Base-by-base conservation (phyloP, 2,797 vertebrate species). In the Helicolenus hilgendorfi region DNA sequence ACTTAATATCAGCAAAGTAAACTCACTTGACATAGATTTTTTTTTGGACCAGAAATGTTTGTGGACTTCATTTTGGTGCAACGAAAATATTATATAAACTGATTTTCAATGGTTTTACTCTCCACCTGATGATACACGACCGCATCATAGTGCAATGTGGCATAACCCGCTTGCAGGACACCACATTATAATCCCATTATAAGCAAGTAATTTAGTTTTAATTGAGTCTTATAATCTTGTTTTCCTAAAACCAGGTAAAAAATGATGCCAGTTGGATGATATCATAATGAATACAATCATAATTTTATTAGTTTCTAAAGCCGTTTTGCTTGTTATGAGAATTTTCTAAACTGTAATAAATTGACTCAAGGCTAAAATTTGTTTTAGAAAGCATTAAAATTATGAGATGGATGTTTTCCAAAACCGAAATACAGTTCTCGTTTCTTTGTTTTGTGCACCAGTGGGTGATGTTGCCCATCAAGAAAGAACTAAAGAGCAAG, bases 171-270 rank as follows among this genome's bases (percentile, higher is more conserved):
- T 41, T 13, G 36, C 70, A 83, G 78, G 84, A 78, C 59, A 15
- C 5, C 62, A 29, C 62, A 68, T 89, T 85, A 82, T 41, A 87
- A 86, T 78, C 27, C 59, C 74, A 76, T 91, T 91, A 89, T 31
- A 64, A 68, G 53, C 24, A 67, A 84, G 68, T 74, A 5, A 83
- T 85, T 90, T 70, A 65, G n/a, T 81, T 77, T 68, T 13, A 13
- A 74, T 65, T 8, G 56, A 69, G n/a, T 74, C 20, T 69, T 75
- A 59, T 63, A 53, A 83, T 68, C 62, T 60, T 85, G 67, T 84
- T 81, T 73, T 78, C 45, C 38, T 49, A n/a, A 80, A 81, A 26
- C 27, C 60, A 41, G 73, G 79, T 75, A 65, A 76, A 53, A 64
- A 69, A 64, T 67, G 65, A 72, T 59, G 78, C 55, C 53, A 15